Evolutionary conservation across 1,140 invertebrate species (phyloP), one percentile per base, ranked within the genome.

Genomic region (Theocolax elegans): DNA sequence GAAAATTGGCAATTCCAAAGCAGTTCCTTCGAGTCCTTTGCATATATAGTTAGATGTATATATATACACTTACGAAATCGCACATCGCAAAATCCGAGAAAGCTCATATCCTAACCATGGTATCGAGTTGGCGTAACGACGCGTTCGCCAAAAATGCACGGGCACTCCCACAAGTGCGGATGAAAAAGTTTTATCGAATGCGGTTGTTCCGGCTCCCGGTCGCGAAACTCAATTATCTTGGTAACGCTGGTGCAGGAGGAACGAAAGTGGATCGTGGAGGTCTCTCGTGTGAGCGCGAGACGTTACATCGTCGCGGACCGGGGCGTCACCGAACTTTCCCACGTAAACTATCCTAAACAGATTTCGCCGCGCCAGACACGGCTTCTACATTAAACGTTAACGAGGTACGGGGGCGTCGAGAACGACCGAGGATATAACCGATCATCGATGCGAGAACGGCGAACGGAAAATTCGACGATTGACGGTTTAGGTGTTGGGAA

Each of bases 321-420:
- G 42, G 7, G 42, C 15, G 42, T 17, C 4, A 15, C 51, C n/a
- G 58, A 79, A 74, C 74, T 73, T 79, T 74, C 69, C 56, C 67
- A 65, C 67, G 74, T 76, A 80, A 69, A 81, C 80, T 81, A 80
- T 65, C 67, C 74, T 73, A 81, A 82, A 81, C 77, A 77, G 77
- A 73, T 78, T 80, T 80, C 74, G 75, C 73, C 79, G 79, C 74
- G 73, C 80, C 73, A 72, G 77, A 83, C 82, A 83, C 72, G 80
- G 81, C 79, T 83, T 77, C 74, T 80, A 80, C 82, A 83, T 83
- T 83, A 83, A 82, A 79, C 75, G 76, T 77, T 75, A 71, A 71
- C 75, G 74, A 71, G 59, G 25, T 53, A 21, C 48, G 23, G 48
- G 48, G 31, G 17, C 31, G 13, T 17, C 19, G 31, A 35, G 10